phyloP scores from a whole-genome alignment of 2,888 invertebrate genomes.

The Holacanthella duospinosa region DNA sequence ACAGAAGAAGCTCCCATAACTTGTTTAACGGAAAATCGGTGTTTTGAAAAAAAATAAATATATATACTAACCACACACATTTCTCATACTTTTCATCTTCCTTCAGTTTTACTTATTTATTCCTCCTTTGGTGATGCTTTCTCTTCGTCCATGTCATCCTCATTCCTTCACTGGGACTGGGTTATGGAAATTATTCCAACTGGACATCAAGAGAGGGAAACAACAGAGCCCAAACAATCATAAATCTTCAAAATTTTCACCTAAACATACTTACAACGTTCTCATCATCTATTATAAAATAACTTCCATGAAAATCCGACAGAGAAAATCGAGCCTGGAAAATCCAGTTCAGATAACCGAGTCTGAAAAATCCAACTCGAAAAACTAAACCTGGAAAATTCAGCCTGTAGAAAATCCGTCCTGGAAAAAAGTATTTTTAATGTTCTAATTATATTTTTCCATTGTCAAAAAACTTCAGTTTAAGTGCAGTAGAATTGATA shows the following conservation, averaged over 20 bases:
- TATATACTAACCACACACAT: slow-evolving; percentile 1
- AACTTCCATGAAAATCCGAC: too few species aligned
- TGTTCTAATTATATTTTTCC: too few species aligned
- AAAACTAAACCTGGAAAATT: too few species aligned
- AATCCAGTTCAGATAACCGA: too few species aligned
- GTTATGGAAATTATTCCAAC: background rate
- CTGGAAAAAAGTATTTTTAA: too few species aligned
- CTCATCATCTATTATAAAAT: too few species aligned
- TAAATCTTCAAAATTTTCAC: background rate
- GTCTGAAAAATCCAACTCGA: too few species aligned
- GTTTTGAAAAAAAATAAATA: background rate
- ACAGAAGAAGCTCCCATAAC: background rate
- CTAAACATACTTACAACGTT: too few species aligned
- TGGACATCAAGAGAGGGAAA: background rate
- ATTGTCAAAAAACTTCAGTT: too few species aligned
- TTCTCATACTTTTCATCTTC: slow-evolving; percentile 7
- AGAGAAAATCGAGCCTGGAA: too few species aligned
- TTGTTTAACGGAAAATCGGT: background rate
- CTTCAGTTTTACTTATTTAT: slow-evolving; percentile 5
- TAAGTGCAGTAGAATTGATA: too few species aligned
- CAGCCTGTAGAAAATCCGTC: too few species aligned
- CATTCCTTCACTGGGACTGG: slow-evolving; percentile 1
- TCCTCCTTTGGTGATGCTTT: background rate
- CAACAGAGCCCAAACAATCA: background rate
- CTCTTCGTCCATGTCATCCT: slow-evolving; percentile 3